phyloP scores from a whole-genome alignment of 2,113 vertebrate genomes.

The Merops nubicus region DNA sequence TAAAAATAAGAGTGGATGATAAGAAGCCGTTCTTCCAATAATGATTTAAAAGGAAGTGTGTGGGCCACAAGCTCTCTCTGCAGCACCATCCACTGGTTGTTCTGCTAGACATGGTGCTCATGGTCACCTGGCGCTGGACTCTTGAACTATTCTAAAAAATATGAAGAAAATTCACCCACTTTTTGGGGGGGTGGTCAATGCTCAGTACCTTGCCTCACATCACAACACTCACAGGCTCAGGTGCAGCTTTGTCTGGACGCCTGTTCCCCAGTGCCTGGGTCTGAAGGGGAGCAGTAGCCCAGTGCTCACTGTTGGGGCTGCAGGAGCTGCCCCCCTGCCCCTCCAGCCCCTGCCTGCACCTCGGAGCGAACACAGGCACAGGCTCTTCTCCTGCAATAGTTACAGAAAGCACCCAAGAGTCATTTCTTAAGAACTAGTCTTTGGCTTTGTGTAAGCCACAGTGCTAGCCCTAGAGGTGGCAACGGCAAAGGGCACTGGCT shows the following conservation, averaged over 20 bases:
- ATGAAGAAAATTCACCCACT: not conserved
- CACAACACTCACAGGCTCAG: not conserved
- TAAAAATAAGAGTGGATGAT: not conserved
- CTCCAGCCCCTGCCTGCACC: rapidly evolving
- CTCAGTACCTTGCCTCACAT: rapidly evolving
- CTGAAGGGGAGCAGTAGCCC: not conserved
- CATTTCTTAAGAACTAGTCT: not conserved
- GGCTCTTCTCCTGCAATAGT: too few relatives aligned
- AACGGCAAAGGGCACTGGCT: not conserved
- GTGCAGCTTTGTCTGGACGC: rapidly evolving
- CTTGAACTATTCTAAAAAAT: not conserved
- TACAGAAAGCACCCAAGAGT: not conserved
- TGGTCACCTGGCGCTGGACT: not conserved
- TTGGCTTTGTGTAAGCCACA: not conserved
- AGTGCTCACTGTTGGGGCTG: rapidly evolving
- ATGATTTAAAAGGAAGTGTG: not conserved
- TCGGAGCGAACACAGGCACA: rapidly evolving
- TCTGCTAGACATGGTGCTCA: rapidly evolving
- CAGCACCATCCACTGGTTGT: not conserved
- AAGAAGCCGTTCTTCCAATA: not conserved
- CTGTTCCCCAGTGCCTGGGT: rapidly evolving
- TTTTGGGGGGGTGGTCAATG: not conserved
- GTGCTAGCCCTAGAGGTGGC: not conserved
- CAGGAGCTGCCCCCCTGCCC: too few relatives aligned
- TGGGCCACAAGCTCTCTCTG: not conserved